Base-by-base conservation (phyloP, 1,140 invertebrate genomes). In the Wiebesia pumilae region DNA sequence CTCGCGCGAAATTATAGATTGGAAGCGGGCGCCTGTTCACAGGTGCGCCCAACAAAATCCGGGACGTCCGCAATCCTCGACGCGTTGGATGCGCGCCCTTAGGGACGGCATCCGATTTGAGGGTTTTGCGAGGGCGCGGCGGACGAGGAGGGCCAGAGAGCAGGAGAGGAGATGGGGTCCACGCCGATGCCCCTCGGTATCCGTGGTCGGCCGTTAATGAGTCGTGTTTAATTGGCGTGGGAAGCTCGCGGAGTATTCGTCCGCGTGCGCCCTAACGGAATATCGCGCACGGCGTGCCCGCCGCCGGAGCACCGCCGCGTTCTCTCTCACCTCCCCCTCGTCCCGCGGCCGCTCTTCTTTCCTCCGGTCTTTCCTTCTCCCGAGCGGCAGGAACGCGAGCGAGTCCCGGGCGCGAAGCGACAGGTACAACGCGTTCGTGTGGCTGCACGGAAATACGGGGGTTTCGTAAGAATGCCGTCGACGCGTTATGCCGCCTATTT, bases 161-260 rank as follows among this genome's bases (percentile, higher is more conserved):
- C 0, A 30, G 27, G 62, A 47, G 38, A 24, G 79, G 21, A n/a
- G 14, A 27, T 27, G 21, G 40, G 81, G 47, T 78, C 35, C 83
- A 58, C 9, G 27, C 67, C 58, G 54, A 65, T 27, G 24, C 90
- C 88, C 87, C 87, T 84, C 90, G 91, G 89, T 90, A 90, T 38
- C 73, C 47, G 10, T 90, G 91, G 90, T 90, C 89, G 91, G 90
- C 93, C 92, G 93, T 93, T 94, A 94, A 94, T 94, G 93, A 93
- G 93, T 93, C 93, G 93, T 93, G 93, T 94, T 93, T 94, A 94
- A 94, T 94, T 94, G 93, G 93, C 93, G 93, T 93, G 93, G 93
- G 93, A 94, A 94, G 93, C 90, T 19, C 69, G 71, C 54, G 73
- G 84, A 58, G 79, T 86, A 85, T 81, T 81, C 84, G 84, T 58